A percentile compares a stretch with the other conserved stretches of the same genome.
phyloP scores from a whole-genome alignment of 2,888 invertebrate genomes.

The Patella caerulea region DNA sequence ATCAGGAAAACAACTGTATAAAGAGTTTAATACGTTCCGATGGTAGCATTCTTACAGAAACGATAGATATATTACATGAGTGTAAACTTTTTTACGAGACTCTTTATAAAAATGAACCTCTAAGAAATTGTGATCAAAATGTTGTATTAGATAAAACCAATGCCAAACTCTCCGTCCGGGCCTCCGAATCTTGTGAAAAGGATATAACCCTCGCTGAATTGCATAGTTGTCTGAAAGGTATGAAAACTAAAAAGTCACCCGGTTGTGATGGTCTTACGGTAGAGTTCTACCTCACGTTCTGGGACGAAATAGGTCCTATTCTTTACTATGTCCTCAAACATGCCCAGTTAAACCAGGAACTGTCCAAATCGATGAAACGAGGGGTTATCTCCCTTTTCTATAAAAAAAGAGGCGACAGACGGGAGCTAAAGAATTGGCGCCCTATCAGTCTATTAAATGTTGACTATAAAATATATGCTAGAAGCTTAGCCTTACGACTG shows the following conservation, averaged over 20 bases:
- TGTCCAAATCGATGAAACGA: constrained; percentile 24
- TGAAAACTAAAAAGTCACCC: constrained; percentile 37
- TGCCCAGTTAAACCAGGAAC: constrained; percentile 18
- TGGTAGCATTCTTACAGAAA: not conserved
- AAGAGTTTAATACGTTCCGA: not conserved
- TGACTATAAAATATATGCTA: constrained; percentile 44
- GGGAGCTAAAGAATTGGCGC: constrained; percentile 40
- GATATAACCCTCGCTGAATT: constrained; percentile 13
- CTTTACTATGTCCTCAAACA: constrained; percentile 25
- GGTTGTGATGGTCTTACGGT: constrained; percentile 40
- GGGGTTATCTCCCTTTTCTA: constrained; percentile 35
- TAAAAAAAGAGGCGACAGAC: constrained; percentile 34
- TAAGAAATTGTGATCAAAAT: constrained; percentile 9
- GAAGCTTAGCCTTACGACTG: constrained; percentile 37
- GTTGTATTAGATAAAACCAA: constrained; percentile 8
- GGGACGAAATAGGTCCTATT: constrained; percentile 24
- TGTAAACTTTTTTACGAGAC: constrained; percentile 12
- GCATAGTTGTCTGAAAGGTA: constrained; percentile 21
- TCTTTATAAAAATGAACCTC: constrained; percentile 14
- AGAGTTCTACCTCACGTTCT: constrained; percentile 37
- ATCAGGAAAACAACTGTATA: constrained; percentile 18
- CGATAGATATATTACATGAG: constrained; percentile 11
- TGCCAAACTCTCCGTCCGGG: not conserved
- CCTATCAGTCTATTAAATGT: constrained; percentile 45
- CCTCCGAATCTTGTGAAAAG: not conserved